A percentile compares a stretch with the other conserved stretches of the same genome.
Conservation (phyloP, 2,888 invertebrate genomes). For the Mythimna impura region DNA sequence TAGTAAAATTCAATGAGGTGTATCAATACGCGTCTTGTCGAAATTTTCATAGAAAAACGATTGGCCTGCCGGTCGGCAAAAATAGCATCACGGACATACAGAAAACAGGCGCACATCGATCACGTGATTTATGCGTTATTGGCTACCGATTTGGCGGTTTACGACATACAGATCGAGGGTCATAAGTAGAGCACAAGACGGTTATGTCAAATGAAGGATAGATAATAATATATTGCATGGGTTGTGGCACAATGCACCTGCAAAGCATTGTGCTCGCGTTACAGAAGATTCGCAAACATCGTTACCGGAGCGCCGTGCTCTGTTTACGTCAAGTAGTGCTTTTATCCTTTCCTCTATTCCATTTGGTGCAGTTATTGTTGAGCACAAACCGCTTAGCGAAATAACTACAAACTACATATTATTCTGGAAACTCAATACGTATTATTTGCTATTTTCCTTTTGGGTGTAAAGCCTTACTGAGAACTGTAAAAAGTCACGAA, state of each 20-base stretch:
- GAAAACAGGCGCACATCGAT: constrained; percentile 87
- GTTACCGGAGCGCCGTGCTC: constrained; percentile 70
- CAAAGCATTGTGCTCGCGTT: constrained; percentile 63
- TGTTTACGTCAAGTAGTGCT: constrained; percentile 68
- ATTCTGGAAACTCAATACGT: constrained; percentile 34
- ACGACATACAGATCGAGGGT: constrained; percentile 75
- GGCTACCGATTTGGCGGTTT: constrained; percentile 82
- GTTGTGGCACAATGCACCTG: constrained; percentile 64
- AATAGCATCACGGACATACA: constrained; percentile 87
- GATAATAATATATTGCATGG: constrained; percentile 64
- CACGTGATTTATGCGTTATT: constrained; percentile 87
- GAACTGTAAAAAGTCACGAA: neutral
- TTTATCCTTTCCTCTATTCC: constrained; percentile 62
- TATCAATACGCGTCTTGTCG: constrained; percentile 71
- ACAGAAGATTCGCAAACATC: constrained; percentile 73
- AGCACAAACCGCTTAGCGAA: constrained; percentile 51
- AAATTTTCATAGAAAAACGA: constrained; percentile 82
- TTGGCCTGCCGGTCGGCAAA: constrained; percentile 77
- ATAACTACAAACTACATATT: constrained; percentile 40
- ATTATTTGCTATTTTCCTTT: constrained; percentile 12
- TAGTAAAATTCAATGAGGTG: constrained; percentile 60
- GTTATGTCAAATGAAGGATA: constrained; percentile 74
- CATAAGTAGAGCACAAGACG: constrained; percentile 65
- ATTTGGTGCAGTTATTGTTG: constrained; percentile 60
- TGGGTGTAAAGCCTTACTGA: constrained; percentile 11